Evolutionary conservation across 1,140 invertebrate genomes (phyloP).

Genomic region (Polypedilum pembai): DNA sequence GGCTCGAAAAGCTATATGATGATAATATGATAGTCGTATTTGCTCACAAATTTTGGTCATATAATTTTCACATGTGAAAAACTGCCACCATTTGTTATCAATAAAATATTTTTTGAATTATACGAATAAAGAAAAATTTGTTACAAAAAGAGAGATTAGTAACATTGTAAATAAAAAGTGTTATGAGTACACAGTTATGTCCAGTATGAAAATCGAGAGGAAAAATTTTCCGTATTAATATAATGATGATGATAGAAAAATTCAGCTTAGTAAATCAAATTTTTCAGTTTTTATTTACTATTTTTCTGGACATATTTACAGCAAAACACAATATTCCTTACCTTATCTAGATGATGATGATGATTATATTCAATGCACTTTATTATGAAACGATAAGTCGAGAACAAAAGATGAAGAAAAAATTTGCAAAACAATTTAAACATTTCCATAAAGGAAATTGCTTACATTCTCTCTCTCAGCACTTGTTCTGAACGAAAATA

Average conservation of each 20-base stretch:
- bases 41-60: too few relatives aligned
- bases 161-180: slow-evolving; percentile 20
- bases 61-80: neutral
- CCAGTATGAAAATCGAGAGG: neutral
- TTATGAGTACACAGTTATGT: neutral
- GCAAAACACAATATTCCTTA: neutral
- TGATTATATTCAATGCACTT: neutral
- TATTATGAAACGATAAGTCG: neutral
- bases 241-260: neutral
- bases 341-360: neutral
- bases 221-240: neutral
- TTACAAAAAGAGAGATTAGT: neutral
- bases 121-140: neutral
- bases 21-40: too few relatives aligned
- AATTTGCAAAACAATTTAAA: neutral
- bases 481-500: neutral
- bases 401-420: neutral
- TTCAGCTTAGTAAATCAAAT: neutral
- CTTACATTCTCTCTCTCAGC: neutral
- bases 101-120: slow-evolving; percentile 15
- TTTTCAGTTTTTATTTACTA: neutral
- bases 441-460: neutral
- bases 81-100: slow-evolving; percentile 12
- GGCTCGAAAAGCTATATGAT: too few relatives aligned
- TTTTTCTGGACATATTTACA: neutral